phyloP scores from a whole-genome alignment of 2,888 invertebrate species.

The Hypolimnas misippus region DNA sequence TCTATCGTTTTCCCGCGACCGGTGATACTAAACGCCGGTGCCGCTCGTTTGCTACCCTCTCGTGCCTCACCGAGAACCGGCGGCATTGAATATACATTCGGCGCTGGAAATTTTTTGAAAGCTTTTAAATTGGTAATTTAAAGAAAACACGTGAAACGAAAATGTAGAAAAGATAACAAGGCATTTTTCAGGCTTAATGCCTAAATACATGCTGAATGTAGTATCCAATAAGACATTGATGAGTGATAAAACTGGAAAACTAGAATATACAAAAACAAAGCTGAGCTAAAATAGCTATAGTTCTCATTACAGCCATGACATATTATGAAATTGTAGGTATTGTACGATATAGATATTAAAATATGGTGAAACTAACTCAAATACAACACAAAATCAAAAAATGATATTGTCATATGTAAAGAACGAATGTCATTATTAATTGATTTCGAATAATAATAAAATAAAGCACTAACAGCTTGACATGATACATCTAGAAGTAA shows the following conservation, averaged over 20 bases:
- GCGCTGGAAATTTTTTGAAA: constrained; percentile 84
- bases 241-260: neutral
- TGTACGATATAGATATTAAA: too few relatives aligned
- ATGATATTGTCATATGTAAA: too few relatives aligned
- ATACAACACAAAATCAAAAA: too few relatives aligned
- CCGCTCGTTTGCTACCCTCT: constrained; percentile 85
- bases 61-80: constrained; percentile 87
- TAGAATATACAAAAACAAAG: too few relatives aligned
- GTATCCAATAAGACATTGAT: neutral
- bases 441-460: neutral
- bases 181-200: neutral
- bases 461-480: neutral
- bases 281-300: too few relatives aligned
- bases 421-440: too few relatives aligned
- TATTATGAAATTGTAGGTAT: too few relatives aligned
- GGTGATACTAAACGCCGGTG: constrained; percentile 95
- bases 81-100: constrained; percentile 94
- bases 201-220: too few relatives aligned
- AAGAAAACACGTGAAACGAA: neutral
- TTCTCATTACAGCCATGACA: too few relatives aligned
- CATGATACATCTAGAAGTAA: neutral
- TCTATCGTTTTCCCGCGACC: constrained; percentile 88
- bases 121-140: neutral
- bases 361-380: too few relatives aligned
- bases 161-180: neutral